phyloP scores from a whole-genome alignment of 2,797 vertebrate species.

The Geotrypetes seraphini region DNA sequence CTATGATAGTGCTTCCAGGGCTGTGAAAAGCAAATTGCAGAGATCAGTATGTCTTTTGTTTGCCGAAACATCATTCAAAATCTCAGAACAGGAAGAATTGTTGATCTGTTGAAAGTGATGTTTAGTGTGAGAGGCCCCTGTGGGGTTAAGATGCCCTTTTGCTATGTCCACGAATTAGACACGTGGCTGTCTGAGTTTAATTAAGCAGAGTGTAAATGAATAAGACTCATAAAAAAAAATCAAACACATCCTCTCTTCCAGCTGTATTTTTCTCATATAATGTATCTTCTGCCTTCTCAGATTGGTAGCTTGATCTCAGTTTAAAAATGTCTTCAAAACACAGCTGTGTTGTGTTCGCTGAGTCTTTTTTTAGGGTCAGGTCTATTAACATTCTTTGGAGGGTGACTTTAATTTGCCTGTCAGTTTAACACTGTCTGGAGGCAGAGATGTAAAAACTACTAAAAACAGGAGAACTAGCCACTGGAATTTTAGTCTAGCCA shows the following conservation, averaged over 20 bases:
- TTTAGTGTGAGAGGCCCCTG: conserved; percentile 22
- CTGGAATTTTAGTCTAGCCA: too few species aligned
- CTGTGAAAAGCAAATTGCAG: conserved; percentile 15
- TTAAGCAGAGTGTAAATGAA: conserved; percentile 22
- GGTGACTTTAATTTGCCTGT: not conserved
- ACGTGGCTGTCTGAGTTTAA: conserved; percentile 26
- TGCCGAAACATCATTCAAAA: conserved; percentile 23
- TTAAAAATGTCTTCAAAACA: not conserved
- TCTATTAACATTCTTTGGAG: conserved; percentile 1
- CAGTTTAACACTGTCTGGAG: not conserved
- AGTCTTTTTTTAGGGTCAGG: not conserved
- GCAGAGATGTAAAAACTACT: conserved; percentile 17
- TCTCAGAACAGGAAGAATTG: conserved; percentile 28
- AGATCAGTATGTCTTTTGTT: conserved; percentile 13
- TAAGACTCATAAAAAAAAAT: conserved; percentile 15
- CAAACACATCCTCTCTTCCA: not conserved
- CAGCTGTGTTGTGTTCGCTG: not conserved
- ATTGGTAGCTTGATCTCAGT: too few species aligned
- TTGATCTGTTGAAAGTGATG: conserved; percentile 16
- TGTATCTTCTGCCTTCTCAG: not conserved
- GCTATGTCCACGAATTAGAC: conserved; percentile 29
- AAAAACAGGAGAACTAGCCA: not conserved
- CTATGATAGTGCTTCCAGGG: not conserved
- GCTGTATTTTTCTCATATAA: not conserved
- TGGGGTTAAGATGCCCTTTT: conserved; percentile 21